A percentile compares a stretch with the other conserved stretches of the same genome.
phyloP scores from a whole-genome alignment of 2,888 invertebrate genomes.

The Acanthosepion esculentum region DNA sequence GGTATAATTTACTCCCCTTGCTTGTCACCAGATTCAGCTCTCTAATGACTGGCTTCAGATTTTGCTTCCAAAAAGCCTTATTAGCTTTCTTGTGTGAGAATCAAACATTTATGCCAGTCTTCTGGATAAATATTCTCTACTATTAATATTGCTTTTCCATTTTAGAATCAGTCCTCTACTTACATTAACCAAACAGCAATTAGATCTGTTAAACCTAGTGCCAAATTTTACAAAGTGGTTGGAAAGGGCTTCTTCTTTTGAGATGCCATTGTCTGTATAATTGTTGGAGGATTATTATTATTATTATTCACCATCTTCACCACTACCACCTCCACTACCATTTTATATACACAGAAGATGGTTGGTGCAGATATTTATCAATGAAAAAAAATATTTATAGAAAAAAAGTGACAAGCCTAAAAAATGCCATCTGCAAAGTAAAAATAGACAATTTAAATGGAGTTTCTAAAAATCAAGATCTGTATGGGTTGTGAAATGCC shows the following conservation, averaged over 20 bases:
- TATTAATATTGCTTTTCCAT: not conserved
- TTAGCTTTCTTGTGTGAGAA: not conserved
- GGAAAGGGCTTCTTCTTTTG: not conserved
- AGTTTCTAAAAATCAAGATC: no score
- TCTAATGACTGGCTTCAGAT: not conserved
- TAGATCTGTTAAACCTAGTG: not conserved
- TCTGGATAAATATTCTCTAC: not conserved
- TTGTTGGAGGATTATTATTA: no score
- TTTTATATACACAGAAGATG: no score
- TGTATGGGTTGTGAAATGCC: no score
- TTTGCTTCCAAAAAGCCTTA: not conserved
- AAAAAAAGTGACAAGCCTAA: no score
- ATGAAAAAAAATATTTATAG: no score
- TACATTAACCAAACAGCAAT: not conserved
- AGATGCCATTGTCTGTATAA: not conserved
- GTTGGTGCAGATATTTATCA: no score
- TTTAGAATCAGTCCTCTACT: not conserved
- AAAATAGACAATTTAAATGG: not conserved
- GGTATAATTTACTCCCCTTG: not conserved
- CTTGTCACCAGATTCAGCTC: not conserved
- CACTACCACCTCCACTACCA: no score
- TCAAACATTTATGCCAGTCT: not conserved
- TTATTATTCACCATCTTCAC: no score
- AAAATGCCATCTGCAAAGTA: not conserved
- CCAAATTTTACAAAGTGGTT: not conserved